Evolutionary conservation across 2,797 vertebrate genomes (phyloP).

Genomic region (Anguilla megastoma): DNA sequence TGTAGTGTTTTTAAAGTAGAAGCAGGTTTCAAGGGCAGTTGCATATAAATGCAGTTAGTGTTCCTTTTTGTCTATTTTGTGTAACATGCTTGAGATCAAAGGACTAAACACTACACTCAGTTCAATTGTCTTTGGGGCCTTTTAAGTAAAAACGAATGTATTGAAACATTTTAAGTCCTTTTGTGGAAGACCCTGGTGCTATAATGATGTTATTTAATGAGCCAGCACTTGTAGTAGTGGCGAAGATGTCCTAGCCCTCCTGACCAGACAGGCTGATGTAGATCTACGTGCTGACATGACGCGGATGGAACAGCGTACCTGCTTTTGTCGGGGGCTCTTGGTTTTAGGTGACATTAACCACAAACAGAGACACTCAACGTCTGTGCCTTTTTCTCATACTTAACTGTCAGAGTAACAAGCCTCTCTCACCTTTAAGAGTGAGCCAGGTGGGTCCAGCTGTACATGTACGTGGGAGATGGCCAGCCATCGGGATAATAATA

Average conservation of each 20-base stretch:
- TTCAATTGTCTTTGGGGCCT: background rate
- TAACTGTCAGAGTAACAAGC: constrained; percentile 29
- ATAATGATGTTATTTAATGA: background rate
- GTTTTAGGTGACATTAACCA: constrained; percentile 25
- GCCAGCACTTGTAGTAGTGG: background rate
- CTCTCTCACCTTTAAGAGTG: constrained; percentile 2
- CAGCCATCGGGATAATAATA: constrained; percentile 37
- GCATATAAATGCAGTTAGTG: background rate
- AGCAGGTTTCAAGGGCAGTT: background rate
- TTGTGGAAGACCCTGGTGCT: background rate
- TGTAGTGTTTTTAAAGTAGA: background rate
- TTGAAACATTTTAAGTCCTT: background rate
- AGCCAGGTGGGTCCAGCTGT: background rate
- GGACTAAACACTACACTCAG: background rate
- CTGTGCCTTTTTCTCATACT: constrained; percentile 27
- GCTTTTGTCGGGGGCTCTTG: constrained; percentile 1
- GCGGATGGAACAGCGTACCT: background rate
- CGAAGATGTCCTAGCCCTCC: background rate
- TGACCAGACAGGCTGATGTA: background rate
- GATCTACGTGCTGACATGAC: background rate
- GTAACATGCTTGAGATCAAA: background rate
- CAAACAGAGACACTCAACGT: background rate
- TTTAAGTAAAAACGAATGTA: background rate
- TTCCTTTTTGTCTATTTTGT: background rate
- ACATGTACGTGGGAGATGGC: constrained; percentile 8